These are phyloP conservation scores for Cinclus cinclus DNA, from an alignment of 2,113 vertebrate genomes.

Conservation along the genomic window DNA sequence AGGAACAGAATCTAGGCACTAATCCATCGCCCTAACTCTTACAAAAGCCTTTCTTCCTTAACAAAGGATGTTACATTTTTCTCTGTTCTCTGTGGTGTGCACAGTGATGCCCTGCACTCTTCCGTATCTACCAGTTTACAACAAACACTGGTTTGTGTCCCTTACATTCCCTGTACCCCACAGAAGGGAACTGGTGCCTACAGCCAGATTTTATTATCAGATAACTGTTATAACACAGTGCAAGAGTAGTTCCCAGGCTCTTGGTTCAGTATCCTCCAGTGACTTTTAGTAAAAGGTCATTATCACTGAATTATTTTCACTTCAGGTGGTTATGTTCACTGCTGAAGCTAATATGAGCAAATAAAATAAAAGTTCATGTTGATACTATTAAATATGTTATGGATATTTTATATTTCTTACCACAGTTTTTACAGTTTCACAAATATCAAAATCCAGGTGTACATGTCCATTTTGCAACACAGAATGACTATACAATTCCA, in stretches of 20 bases:
- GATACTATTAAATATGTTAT: slow-evolving; percentile 7
- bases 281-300: background rate
- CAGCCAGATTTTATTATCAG: background rate
- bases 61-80: background rate
- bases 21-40: background rate
- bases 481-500: slow-evolving; percentile 64
- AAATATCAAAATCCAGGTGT: slow-evolving; percentile 69
- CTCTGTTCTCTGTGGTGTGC: background rate
- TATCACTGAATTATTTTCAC: background rate
- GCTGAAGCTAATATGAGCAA: background rate
- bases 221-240: background rate
- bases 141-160: background rate
- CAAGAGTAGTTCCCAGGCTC: background rate
- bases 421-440: slow-evolving; percentile 69
- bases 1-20: background rate
- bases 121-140: accelerated
- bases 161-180: background rate
- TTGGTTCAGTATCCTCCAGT: background rate
- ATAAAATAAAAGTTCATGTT: background rate
- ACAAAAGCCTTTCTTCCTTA: background rate
- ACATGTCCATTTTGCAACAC: slow-evolving; percentile 65
- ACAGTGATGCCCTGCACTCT: background rate
- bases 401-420: slow-evolving; percentile 65
- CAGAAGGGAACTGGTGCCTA: background rate
- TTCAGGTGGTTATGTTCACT: background rate